Base-by-base conservation (phyloP, 2,888 invertebrate species). In the Malacosoma neustria region DNA sequence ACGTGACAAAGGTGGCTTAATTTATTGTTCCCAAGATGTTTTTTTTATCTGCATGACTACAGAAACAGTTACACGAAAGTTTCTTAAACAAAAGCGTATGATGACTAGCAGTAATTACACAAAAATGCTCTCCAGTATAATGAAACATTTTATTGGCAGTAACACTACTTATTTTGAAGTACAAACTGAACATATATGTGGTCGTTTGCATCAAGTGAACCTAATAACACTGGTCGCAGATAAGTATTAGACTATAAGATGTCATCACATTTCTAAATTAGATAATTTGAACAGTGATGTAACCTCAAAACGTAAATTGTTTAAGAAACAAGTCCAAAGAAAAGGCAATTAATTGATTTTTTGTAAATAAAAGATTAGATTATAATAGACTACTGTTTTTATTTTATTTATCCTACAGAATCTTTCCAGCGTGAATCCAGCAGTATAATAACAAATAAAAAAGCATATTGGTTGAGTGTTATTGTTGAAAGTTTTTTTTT, bases 271-370 rank as follows among this genome's bases (percentile, higher is more conserved):
- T 13, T 22, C 14, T 2, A 46, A 42, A 40, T 45, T 42, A 33
- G 40, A 41, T 11, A 37, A 43, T 31, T 6, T 38, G 7, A 34
- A 38, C 13, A 33, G 13, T 31, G 11, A 39, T 35, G 13, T 33
- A 42, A 32, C 32, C 15, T 45, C 40, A 7, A 42, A 45, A 33
- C 37, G 39, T 14, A 41, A 42, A 36, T 30, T 45, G 14, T 42
- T 37, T 36, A 45, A 45, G 35, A 45, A 44, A 40, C 35, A 41
- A 43, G 36, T 41, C 2, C 43, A 43, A 40, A 40, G 43, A 40
- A 35, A 43, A 4, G 43, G 43, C 15, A 32, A 43, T 14, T 43
- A 36, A 38, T 29, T 29, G 32, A 14, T 34, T 11, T 32, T 32
- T 32, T 32, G 7, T 32, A 36, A 4, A 36, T 1, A 15, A 15